These are phyloP conservation scores for Mus spicilegus DNA, from an alignment of 2,113 vertebrate genomes.

Conservation along the genomic window DNA sequence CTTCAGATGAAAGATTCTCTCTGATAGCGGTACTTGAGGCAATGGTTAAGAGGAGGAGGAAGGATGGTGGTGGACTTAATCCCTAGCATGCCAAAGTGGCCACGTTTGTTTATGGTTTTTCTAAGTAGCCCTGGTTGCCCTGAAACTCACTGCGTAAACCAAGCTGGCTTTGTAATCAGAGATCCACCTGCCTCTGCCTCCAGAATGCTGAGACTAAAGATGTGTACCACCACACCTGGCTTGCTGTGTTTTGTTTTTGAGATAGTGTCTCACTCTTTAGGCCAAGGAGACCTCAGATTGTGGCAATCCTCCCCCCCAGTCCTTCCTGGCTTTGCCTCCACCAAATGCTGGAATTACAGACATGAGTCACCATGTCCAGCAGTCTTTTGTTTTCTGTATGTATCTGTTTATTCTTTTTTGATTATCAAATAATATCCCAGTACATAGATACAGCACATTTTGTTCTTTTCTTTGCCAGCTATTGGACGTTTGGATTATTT, in stretches of 20 bases:
- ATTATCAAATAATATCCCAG: not conserved
- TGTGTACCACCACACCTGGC: no score
- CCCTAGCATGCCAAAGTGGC: not conserved
- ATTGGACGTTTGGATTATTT: not conserved
- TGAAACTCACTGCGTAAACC: not conserved
- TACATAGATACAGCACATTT: not conserved
- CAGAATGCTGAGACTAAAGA: not conserved
- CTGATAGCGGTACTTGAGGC: not conserved
- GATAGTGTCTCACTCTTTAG: not conserved
- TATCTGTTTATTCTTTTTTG: not conserved
- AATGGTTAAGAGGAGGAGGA: not conserved
- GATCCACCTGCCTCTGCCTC: not conserved
- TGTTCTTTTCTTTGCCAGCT: not conserved
- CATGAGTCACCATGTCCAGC: not conserved
- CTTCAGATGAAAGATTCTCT: constrained; percentile 12
- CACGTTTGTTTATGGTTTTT: not conserved
- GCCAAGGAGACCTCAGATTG: not conserved
- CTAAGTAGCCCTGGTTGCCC: not conserved
- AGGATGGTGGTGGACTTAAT: not conserved
- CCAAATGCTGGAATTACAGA: not conserved
- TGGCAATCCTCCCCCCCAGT: not conserved
- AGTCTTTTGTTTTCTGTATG: not conserved
- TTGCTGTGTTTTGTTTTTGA: not conserved
- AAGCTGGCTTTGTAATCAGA: not conserved
- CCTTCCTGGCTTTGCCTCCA: not conserved